Conservation (phyloP, 2,888 invertebrate species). For the Lamellibrachia satsuma region DNA sequence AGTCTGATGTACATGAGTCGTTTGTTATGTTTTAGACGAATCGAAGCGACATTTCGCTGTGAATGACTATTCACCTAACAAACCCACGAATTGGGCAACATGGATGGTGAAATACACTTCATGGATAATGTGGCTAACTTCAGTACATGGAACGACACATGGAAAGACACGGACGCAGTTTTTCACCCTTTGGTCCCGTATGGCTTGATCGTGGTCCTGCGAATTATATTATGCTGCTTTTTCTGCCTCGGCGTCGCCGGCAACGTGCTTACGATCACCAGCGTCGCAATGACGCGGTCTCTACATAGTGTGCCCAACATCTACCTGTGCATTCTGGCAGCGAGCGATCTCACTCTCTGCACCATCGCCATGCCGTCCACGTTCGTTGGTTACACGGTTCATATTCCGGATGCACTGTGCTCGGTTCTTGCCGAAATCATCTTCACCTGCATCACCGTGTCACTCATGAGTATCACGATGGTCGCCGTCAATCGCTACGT, state of each 20-base stretch:
- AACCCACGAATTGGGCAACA: not conserved
- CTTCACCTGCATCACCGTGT: not conserved
- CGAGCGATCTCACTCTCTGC: not conserved
- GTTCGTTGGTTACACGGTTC: not conserved
- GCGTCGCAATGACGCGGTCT: not conserved
- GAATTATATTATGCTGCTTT: not conserved
- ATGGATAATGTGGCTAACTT: too few species aligned
- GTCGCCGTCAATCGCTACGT: not conserved
- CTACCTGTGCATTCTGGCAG: not conserved
- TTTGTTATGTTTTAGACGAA: not conserved
- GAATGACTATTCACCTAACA: not conserved
- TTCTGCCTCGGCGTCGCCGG: slow-evolving; percentile 44
- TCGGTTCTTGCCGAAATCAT: not conserved
- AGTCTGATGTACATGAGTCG: not conserved
- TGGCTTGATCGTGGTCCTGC: not conserved
- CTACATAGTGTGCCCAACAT: not conserved
- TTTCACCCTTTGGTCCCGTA: not conserved
- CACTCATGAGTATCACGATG: not conserved
- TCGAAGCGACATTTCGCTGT: not conserved
- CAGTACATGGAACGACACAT: not conserved
- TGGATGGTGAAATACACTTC: not conserved
- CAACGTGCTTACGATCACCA: slow-evolving; percentile 40
- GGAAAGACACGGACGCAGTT: not conserved
- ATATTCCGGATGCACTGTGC: not conserved
- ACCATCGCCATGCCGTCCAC: not conserved